Conservation (phyloP, 2,888 invertebrate genomes). For the Apodemia duryi region DNA sequence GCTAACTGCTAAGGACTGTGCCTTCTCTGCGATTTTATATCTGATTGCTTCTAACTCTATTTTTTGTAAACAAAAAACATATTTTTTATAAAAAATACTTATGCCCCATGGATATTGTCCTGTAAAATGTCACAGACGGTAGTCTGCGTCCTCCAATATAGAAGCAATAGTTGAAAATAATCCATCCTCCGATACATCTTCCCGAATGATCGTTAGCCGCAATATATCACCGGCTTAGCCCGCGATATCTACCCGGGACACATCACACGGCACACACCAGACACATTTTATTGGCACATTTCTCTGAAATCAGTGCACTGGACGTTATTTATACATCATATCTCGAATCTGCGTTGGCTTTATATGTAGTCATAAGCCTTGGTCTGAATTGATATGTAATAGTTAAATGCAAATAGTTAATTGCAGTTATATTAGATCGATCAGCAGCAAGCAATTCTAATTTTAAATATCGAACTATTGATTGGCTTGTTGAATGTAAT, state of each 20-base stretch:
- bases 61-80: too few relatives aligned
- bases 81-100: too few relatives aligned
- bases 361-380: background rate
- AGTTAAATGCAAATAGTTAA: too few relatives aligned
- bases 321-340: slow-evolving; percentile 2
- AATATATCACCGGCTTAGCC: slow-evolving; percentile 6
- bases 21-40: too few relatives aligned
- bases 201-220: slow-evolving; percentile 7
- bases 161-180: slow-evolving; percentile 12
- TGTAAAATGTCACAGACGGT: background rate
- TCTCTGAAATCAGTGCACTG: slow-evolving; percentile 2
- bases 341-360: background rate
- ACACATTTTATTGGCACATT: slow-evolving; percentile 6
- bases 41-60: too few relatives aligned
- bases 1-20: too few relatives aligned
- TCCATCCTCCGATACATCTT: slow-evolving; percentile 9
- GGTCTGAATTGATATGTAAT: too few relatives aligned
- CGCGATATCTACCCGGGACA: slow-evolving; percentile 6
- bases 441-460: background rate
- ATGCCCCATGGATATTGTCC: background rate
- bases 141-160: background rate
- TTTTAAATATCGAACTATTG: too few relatives aligned
- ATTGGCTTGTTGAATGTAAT: too few relatives aligned
- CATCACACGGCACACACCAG: slow-evolving; percentile 6
- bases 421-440: background rate